A percentile compares a stretch with the other conserved stretches of the same genome.
phyloP scores from a whole-genome alignment of 2,888 invertebrate species.

The Erebia aethiops region DNA sequence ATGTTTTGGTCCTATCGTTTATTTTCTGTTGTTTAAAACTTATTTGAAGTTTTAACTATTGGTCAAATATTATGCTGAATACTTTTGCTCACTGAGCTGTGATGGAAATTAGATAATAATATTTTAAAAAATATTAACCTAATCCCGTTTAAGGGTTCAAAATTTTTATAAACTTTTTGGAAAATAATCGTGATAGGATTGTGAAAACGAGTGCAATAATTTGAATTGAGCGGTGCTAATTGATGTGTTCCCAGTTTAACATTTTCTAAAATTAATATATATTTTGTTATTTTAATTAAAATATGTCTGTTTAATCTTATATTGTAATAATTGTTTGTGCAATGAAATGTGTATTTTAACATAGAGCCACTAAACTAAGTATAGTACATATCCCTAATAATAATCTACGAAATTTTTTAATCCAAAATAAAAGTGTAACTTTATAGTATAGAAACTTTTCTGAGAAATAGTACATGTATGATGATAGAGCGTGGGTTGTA shows the following conservation, averaged over 20 bases:
- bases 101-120: constrained; percentile 22
- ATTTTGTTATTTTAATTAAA: background rate
- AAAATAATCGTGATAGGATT: background rate
- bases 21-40: constrained; percentile 4
- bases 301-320: background rate
- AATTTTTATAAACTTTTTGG: background rate
- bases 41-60: background rate
- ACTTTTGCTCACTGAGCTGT: constrained; percentile 26
- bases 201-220: constrained; percentile 5
- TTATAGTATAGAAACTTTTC: background rate
- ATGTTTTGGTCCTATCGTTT: background rate
- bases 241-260: background rate
- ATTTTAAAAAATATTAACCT: background rate
- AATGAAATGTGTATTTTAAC: background rate
- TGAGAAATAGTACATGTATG: background rate
- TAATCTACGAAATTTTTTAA: no score
- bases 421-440: background rate
- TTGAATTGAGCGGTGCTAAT: constrained; percentile 18
- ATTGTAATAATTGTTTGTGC: no score
- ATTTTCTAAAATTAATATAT: background rate
- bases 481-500: background rate
- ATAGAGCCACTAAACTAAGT: background rate
- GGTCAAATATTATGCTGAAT: background rate
- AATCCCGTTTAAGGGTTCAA: constrained; percentile 1
- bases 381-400: background rate